A percentile compares a stretch with the other conserved stretches of the same genome.
These are phyloP conservation scores for Mandrillus leucophaeus DNA, from an alignment of 2,113 vertebrate genomes.

Conservation along the genomic window DNA sequence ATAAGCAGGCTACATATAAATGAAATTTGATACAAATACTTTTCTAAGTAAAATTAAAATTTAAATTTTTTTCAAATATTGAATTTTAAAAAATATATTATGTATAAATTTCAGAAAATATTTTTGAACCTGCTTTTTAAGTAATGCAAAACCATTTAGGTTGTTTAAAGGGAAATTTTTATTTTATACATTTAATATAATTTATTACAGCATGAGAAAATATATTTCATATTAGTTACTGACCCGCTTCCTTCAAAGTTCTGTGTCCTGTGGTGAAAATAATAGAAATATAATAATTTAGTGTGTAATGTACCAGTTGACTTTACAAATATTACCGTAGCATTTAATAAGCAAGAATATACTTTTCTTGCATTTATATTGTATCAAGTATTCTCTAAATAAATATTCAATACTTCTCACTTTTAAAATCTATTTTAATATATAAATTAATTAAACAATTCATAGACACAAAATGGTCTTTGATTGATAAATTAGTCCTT, in stretches of 20 bases:
- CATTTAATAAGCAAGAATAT: background rate
- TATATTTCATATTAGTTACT: background rate
- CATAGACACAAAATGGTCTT: background rate
- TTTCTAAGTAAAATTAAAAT: background rate
- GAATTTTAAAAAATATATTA: background rate
- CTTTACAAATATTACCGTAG: background rate
- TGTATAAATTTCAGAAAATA: slow-evolving; percentile 13
- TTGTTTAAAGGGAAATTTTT: background rate
- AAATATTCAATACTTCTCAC: background rate
- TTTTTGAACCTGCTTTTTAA: slow-evolving; percentile 45
- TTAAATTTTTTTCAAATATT: background rate
- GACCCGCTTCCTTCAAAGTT: background rate
- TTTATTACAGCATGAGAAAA: slow-evolving; percentile 15
- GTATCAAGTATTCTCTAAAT: background rate
- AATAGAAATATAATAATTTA: background rate
- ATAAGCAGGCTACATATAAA: background rate
- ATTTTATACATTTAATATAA: background rate
- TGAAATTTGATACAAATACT: background rate
- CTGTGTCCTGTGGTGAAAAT: background rate
- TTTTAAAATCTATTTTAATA: background rate
- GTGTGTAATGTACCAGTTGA: background rate
- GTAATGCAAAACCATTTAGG: background rate
- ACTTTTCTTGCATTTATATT: background rate
- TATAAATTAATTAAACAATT: background rate
- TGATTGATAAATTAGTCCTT: background rate